These are phyloP conservation scores for Silurus lanzhouensis DNA, from an alignment of 2,797 vertebrate genomes.

Conservation along the genomic window DNA sequence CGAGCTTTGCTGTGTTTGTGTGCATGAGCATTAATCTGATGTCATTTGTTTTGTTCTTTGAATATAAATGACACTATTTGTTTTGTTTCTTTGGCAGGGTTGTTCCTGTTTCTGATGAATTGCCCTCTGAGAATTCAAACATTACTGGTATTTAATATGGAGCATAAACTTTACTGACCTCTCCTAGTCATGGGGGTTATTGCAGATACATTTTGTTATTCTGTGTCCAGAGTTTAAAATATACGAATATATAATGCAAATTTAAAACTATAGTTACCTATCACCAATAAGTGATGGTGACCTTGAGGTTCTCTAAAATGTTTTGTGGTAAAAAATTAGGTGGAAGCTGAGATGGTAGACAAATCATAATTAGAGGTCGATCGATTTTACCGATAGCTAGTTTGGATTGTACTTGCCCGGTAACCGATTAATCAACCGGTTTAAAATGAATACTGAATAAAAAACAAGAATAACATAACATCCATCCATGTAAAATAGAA, in stretches of 20 bases:
- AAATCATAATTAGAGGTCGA: not conserved
- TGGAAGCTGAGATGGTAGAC: not conserved
- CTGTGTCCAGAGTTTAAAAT: not conserved
- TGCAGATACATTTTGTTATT: not conserved
- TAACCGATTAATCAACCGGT: no score
- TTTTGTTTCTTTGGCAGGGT: slow-evolving; percentile 24
- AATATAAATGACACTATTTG: not conserved
- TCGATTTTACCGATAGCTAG: no score
- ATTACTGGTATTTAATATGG: slow-evolving; percentile 25
- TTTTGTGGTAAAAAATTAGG: not conserved
- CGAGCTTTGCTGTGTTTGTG: not conserved
- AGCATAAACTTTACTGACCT: not conserved
- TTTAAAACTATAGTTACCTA: not conserved
- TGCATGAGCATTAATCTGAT: not conserved
- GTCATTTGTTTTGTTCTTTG: not conserved
- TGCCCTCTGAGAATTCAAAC: not conserved
- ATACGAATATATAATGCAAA: not conserved
- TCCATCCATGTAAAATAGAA: no score
- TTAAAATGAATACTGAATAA: no score
- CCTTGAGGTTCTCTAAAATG: not conserved
- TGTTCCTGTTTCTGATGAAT: not conserved
- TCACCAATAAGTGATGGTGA: not conserved
- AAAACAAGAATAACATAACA: no score
- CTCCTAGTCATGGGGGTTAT: not conserved
- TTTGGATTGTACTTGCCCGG: no score